These are phyloP conservation scores for Sardina pilchardus DNA, from an alignment of 2,113 vertebrate genomes.

Conservation along the genomic window DNA sequence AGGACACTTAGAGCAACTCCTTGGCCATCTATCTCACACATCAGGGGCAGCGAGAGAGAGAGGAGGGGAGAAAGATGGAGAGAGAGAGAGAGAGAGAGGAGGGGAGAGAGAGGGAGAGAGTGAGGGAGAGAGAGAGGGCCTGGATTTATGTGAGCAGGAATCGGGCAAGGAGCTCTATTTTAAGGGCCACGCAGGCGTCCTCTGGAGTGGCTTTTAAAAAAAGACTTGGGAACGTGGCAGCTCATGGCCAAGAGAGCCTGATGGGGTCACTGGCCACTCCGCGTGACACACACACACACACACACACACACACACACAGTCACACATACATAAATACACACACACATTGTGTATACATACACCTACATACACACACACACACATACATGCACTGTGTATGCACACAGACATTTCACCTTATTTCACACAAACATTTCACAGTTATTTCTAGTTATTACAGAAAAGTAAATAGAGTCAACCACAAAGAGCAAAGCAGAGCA, in stretches of 20 bases:
- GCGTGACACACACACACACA: not conserved
- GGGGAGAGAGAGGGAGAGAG: too few species aligned
- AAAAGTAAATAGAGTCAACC: not conserved
- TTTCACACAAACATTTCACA: not conserved
- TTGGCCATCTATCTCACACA: conserved; percentile 40
- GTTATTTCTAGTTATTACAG: not conserved
- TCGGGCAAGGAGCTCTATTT: conserved; percentile 47
- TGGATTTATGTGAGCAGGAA: conserved; percentile 36
- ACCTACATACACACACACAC: not conserved
- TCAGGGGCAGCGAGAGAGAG: conserved; percentile 42
- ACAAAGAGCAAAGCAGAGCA: not conserved
- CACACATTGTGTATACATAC: not conserved
- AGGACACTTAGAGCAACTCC: conserved; percentile 65
- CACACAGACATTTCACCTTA: not conserved
- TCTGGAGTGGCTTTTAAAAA: conserved; percentile 16
- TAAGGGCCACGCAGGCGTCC: conserved; percentile 15
- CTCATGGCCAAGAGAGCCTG: not conserved
- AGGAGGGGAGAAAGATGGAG: too few species aligned
- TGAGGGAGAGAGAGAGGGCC: conserved; percentile 30
- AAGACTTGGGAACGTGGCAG: not conserved
- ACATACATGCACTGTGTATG: not conserved
- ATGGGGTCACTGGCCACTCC: not conserved
- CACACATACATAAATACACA: not conserved
- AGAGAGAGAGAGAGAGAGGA: too few species aligned
- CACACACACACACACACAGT: not conserved